Evolutionary conservation across 1,140 invertebrate species (phyloP), one percentile per base, ranked within the genome.

Genomic region (Drosophila subpulchrella): DNA sequence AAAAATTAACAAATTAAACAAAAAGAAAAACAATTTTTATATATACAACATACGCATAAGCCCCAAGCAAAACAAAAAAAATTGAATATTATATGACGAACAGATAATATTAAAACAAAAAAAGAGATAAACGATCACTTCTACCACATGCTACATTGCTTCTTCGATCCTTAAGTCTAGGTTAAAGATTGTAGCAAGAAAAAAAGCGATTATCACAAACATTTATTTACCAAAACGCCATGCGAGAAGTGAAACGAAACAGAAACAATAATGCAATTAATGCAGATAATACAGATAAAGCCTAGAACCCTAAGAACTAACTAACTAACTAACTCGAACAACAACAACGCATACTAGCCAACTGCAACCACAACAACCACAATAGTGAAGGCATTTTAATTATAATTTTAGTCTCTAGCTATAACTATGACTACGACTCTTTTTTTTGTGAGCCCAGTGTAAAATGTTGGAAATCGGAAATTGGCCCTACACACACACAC

Each of bases 281-380:
- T 58, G 34, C 57, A 58, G 53, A 65, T 62, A 62, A 68, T 50
- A 74, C 41, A 68, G 47, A 78, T 46, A 68, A 70, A 71, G 59
- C 70, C 48, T 75, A 75, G 53, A 51, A 46, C 34, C 70, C 61
- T 74, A 85, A 81, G 68, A 51, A 54, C 77, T 63, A 77, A 86
- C 78, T 81, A 75, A 82, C 80, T 74, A 79, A 82, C 80, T 75
- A 68, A 68, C 75, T 58, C 57, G 57, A 79, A 58, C 58, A 72
- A 79, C 39, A 76, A 81, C 34, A 84, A 84, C 81, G 78, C 78
- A 86, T 85, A 85, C 81, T 85, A 85, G 81, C 81, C 81, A 82
- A 81, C 74, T 74, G 56, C 42, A 68, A 42, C 61, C 75, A 73
- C 38, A 66, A 57, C 24, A 77, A 34, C 36, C 73, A 51, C 73